A percentile compares a stretch with the other conserved stretches of the same genome.
Evolutionary conservation across 2,888 invertebrate genomes (phyloP).

Genomic region (Eulithis prunata): DNA sequence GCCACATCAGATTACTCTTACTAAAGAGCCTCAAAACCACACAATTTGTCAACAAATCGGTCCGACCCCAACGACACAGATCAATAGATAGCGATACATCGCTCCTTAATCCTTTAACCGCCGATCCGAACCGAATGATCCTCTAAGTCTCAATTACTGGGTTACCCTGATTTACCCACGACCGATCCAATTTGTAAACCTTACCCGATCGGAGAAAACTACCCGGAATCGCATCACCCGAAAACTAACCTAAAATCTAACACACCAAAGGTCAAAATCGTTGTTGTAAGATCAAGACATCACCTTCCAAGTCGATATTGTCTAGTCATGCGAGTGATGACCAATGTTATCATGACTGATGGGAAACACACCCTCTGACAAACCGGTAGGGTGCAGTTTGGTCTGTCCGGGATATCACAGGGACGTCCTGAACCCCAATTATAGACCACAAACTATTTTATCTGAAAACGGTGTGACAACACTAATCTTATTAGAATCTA

Average conservation of each 20-base stretch:
- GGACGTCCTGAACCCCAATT: conserved; percentile 75
- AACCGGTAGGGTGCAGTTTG: conserved; percentile 50
- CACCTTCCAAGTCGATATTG: conserved; percentile 80
- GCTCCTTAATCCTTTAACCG: conserved; percentile 78
- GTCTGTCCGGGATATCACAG: conserved; percentile 38
- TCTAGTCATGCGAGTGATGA: conserved; percentile 83
- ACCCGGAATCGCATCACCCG: conserved; percentile 44
- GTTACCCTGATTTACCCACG: conserved; percentile 81
- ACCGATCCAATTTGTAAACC: conserved; percentile 83
- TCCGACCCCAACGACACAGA: conserved; percentile 54
- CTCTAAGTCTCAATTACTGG: conserved; percentile 83
- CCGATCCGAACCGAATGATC: conserved; percentile 74
- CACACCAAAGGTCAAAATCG: conserved; percentile 31
- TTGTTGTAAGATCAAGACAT: conserved; percentile 40
- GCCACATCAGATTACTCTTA: conserved; percentile 1
- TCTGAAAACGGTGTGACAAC: conserved; percentile 82
- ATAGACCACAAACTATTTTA: conserved; percentile 84
- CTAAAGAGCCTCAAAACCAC: conserved; percentile 32
- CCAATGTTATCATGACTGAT: conserved; percentile 57
- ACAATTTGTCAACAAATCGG: conserved; percentile 34
- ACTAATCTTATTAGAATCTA: conserved; percentile 83
- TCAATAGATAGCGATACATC: conserved; percentile 75
- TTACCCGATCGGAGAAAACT: conserved; percentile 77
- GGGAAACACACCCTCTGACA: conserved; percentile 51
- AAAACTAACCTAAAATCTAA: conserved; percentile 48